phyloP scores from a whole-genome alignment of 2,113 vertebrate species.

The Butorides virescens region DNA sequence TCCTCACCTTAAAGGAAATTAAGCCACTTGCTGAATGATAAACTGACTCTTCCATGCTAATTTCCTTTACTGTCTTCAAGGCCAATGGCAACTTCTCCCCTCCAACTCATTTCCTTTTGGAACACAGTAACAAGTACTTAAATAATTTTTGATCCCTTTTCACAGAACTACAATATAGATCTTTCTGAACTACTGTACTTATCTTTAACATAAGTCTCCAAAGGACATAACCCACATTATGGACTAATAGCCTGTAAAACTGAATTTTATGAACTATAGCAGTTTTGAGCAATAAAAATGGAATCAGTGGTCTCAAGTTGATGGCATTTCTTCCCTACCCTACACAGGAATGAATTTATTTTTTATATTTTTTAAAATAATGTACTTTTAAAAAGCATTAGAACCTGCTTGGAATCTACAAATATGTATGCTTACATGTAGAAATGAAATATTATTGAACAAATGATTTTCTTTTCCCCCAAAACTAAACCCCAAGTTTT shows the following conservation, averaged over 20 bases:
- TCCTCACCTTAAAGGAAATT: background rate
- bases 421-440: background rate
- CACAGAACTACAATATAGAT: background rate
- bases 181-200: conserved; percentile 17
- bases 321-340: background rate
- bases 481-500: background rate
- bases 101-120: background rate
- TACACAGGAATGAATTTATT: background rate
- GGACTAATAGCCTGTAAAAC: conserved; percentile 53
- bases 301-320: background rate
- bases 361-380: background rate
- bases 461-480: background rate
- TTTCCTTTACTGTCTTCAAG: background rate
- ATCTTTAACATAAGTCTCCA: conserved; percentile 6
- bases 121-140: background rate
- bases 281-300: conserved; percentile 25
- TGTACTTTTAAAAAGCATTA: background rate
- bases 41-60: background rate
- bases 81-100: background rate
- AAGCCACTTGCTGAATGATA: background rate
- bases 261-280: conserved; percentile 57
- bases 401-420: background rate
- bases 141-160: background rate
- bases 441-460: background rate
- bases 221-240: conserved; percentile 56